Base-by-base conservation (phyloP, 2,888 invertebrate species). In the Hyposoter didymator region DNA sequence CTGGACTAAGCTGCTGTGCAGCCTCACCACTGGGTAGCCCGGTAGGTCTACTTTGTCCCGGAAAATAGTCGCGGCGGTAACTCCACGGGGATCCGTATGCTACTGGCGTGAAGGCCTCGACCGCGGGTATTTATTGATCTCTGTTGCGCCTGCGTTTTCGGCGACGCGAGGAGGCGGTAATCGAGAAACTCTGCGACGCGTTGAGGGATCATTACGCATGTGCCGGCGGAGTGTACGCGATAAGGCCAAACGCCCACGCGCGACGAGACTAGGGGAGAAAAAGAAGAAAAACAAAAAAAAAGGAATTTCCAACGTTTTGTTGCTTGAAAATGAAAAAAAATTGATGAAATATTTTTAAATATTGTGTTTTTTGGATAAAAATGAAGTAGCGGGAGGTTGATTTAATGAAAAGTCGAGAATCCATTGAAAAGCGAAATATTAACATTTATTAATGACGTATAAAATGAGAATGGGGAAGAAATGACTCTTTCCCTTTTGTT, bases 51-150 rank as follows among this genome's bases (percentile, higher is more conserved):
- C 82, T 84, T 88, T 85, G 82, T 83, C 80, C 84, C 86, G 87
- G 88, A 87, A 88, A 88, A 86, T 87, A 85, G 84, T 84, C 85
- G 88, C 59, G 59, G 59, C 28, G 89, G 90, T 92, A 90, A 88
- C 92, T 89, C 90, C 84, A 90, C 90, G 91, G 91, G 90, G 90
- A 91, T 90, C 90, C 90, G 91, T 91, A 91, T 90, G 91, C 92
- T 92, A 92, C 93, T 93, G 93, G 91, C 91, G 91, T 91, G 90
- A 91, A 90, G 92, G 90, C 91, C 92, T 91, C 91, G 90, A 90
- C 91, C 90, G 89, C 87, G 89, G 89, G 88, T 90, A 90, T 91
- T 93, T 93, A 93, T 93, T 93, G 93, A 93, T 93, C 93, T 89
- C 87, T 85, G 86, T 88, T 90, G 92, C 93, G 93, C 93, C 91